A percentile compares a stretch with the other conserved stretches of the same genome.
Evolutionary conservation across 2,797 vertebrate genomes (phyloP).

Genomic region (Artibeus lituratus): DNA sequence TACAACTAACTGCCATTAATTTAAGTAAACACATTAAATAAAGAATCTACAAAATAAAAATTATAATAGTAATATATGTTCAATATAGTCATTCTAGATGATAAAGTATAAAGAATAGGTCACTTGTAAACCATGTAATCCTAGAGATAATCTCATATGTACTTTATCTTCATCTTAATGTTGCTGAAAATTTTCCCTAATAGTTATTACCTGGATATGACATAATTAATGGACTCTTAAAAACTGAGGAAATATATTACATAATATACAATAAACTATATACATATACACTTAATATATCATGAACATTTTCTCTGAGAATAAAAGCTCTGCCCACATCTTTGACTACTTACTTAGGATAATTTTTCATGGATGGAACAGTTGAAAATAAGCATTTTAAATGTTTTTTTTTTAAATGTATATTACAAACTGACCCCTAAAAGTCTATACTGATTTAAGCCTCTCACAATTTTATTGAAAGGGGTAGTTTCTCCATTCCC

Average conservation of each 20-base stretch:
- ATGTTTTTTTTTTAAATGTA: background rate
- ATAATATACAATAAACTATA: background rate
- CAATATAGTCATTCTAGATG: background rate
- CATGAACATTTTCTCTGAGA: background rate
- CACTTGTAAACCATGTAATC: background rate
- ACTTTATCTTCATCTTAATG: background rate
- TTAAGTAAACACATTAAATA: background rate
- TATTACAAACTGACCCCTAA: slow-evolving; percentile 11
- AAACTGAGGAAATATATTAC: background rate
- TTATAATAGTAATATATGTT: background rate
- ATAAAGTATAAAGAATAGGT: background rate
- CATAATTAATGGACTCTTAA: background rate
- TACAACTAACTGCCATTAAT: background rate
- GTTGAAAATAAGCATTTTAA: background rate
- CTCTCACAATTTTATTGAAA: background rate
- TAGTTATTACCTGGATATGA: background rate
- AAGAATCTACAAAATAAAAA: slow-evolving; percentile 14
- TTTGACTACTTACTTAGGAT: slow-evolving; percentile 2
- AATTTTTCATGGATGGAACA: slow-evolving; percentile 1
- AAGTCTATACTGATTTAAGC: slow-evolving; percentile 11
- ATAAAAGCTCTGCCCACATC: background rate
- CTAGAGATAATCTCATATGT: slow-evolving; percentile 4
- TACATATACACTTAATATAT: background rate
- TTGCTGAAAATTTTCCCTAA: background rate
- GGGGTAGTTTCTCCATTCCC: background rate